These are phyloP conservation scores for Dendrolimus kikuchii DNA, from an alignment of 1,140 invertebrate species.

Conservation along the genomic window DNA sequence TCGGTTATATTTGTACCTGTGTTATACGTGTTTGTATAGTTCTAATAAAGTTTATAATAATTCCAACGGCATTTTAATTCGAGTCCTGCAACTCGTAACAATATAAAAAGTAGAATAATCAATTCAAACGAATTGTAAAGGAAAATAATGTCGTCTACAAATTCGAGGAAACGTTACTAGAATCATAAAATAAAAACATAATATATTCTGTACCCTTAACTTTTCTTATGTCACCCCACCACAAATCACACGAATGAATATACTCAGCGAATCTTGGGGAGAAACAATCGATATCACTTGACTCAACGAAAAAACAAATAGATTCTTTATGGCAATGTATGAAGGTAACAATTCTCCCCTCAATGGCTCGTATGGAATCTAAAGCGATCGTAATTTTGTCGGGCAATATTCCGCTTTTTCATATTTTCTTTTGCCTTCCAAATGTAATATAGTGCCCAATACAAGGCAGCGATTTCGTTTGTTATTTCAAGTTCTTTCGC, in stretches of 20 bases:
- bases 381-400: slow-evolving; percentile 69
- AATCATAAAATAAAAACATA: no score
- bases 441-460: slow-evolving; percentile 53
- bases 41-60: no score
- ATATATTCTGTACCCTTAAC: no score
- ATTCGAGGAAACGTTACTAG: no score
- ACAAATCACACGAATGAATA: slow-evolving; percentile 6
- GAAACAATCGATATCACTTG: slow-evolving; percentile 38
- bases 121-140: no score
- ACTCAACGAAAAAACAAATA: slow-evolving; percentile 51
- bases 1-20: no score
- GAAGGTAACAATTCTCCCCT: slow-evolving; percentile 66
- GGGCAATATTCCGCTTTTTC: slow-evolving; percentile 65
- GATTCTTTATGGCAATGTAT: slow-evolving; percentile 59
- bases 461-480: slow-evolving; percentile 58
- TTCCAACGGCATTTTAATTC: no score
- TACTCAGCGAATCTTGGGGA: slow-evolving; percentile 17
- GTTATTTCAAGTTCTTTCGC: slow-evolving; percentile 53
- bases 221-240: no score
- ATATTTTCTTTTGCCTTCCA: slow-evolving; percentile 64
- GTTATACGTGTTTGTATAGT: no score
- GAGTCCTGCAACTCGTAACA: no score
- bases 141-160: no score
- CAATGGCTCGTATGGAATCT: slow-evolving; percentile 64
- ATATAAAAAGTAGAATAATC: no score